These are phyloP conservation scores for Carcina quercana DNA, from an alignment of 2,888 invertebrate genomes.

Conservation along the genomic window DNA sequence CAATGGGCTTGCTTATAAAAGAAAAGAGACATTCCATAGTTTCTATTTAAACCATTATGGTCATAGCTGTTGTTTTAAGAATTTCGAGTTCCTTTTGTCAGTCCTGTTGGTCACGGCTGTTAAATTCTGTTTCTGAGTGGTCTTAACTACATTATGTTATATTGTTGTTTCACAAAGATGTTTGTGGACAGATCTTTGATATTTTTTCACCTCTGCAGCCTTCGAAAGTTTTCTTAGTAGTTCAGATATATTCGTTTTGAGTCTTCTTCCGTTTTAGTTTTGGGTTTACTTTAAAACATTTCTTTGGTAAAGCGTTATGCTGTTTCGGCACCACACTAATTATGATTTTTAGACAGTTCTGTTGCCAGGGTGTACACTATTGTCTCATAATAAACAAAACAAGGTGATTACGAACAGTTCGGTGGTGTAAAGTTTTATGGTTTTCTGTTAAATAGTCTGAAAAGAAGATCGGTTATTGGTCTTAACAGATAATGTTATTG, in stretches of 20 bases:
- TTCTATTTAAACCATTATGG: constrained; percentile 42
- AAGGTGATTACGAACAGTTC: constrained; percentile 26
- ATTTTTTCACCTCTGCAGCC: constrained; percentile 18
- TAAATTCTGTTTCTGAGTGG: constrained; percentile 17
- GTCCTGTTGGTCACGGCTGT: constrained; percentile 24
- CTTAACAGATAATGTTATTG: no score
- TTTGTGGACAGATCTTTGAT: constrained; percentile 40
- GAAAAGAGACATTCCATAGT: constrained; percentile 53
- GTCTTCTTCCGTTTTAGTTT: constrained; percentile 4
- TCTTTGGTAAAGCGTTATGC: constrained; percentile 25
- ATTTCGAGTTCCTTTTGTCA: constrained; percentile 28
- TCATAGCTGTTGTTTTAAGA: constrained; percentile 28
- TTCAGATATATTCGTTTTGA: no score
- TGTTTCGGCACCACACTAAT: constrained; percentile 52
- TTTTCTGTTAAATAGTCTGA: no score
- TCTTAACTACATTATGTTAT: constrained; percentile 33
- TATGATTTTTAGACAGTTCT: constrained; percentile 21
- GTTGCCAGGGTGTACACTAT: constrained; percentile 17
- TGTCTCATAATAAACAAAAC: constrained; percentile 21
- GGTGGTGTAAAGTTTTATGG: constrained; percentile 33
- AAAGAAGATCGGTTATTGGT: no score
- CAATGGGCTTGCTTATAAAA: constrained; percentile 49
- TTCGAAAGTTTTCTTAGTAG: constrained; percentile 7
- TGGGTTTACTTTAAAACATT: constrained; percentile 1
- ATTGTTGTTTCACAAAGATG: constrained; percentile 37